A percentile compares a stretch with the other conserved stretches of the same genome.
Conservation (phyloP, 2,113 vertebrate genomes). For the Tragelaphus imberbis region DNA sequence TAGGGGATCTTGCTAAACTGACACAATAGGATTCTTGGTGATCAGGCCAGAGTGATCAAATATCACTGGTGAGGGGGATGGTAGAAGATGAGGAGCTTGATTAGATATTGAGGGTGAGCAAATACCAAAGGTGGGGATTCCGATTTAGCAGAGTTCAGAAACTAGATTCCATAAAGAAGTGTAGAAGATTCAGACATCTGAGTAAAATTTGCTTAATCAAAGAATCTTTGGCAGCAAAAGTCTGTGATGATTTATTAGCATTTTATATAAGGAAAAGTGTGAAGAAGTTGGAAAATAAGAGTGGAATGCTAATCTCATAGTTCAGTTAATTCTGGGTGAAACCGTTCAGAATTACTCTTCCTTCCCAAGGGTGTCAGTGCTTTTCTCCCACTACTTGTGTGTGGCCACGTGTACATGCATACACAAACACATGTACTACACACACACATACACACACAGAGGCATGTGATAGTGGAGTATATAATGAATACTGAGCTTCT, state of each 20-base stretch:
- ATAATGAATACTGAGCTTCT: neutral
- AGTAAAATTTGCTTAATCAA: neutral
- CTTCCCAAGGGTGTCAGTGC: neutral
- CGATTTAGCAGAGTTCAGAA: neutral
- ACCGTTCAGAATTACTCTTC: neutral
- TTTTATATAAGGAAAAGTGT: neutral
- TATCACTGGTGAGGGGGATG: neutral
- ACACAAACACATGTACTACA: too few relatives aligned
- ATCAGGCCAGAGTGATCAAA: neutral
- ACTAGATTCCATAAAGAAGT: neutral
- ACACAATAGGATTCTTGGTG: neutral
- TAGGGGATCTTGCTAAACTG: neutral
- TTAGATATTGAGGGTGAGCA: neutral
- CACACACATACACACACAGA: fast-evolving
- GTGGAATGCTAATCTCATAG: neutral
- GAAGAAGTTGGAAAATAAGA: neutral
- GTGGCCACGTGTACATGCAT: fast-evolving
- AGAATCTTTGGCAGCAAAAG: neutral
- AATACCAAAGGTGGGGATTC: neutral
- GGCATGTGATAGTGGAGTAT: neutral
- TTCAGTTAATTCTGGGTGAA: neutral
- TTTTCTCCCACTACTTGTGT: neutral
- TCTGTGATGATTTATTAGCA: neutral
- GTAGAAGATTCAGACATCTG: neutral
- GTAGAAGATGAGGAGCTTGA: neutral